Evolutionary conservation across 2,888 invertebrate species (phyloP).

Genomic region (Xanthorhoe spadicearia): DNA sequence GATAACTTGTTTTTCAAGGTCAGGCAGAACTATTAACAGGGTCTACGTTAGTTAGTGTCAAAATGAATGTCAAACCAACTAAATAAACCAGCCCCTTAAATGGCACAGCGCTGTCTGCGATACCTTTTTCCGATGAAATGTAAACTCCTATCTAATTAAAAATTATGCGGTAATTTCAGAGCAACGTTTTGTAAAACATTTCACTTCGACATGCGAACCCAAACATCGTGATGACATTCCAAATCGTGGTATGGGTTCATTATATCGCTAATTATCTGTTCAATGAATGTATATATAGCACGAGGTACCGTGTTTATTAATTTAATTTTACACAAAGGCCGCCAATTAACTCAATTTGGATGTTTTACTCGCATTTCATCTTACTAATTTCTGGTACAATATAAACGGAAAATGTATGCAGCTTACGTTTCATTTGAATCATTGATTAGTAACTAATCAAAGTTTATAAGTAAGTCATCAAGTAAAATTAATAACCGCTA

Average conservation of each 20-base stretch:
- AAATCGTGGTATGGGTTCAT: conserved; percentile 12
- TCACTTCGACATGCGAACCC: conserved; percentile 13
- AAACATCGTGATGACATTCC: conserved; percentile 17
- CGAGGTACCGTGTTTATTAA: not conserved
- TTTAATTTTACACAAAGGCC: not conserved
- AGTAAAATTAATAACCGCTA: no score
- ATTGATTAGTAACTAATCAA: no score
- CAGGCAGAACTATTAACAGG: no score
- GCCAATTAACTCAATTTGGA: no score
- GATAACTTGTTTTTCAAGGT: not conserved
- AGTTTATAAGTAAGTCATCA: no score
- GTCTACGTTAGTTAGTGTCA: not conserved
- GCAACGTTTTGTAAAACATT: conserved; percentile 1
- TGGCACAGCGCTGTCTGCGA: not conserved
- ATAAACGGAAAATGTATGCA: no score
- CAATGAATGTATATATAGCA: conserved; percentile 8
- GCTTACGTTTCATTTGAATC: no score
- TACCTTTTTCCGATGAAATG: conserved; percentile 1
- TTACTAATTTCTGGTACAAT: no score
- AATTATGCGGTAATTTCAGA: not conserved
- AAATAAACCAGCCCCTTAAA: not conserved
- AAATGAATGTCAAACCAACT: not conserved
- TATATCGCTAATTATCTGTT: conserved; percentile 24
- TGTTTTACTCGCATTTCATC: no score
- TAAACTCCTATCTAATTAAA: not conserved